Evolutionary conservation across 35 echinoderm and acorn worm species (phyloP).

Genomic region (Apostichopus californicus): DNA sequence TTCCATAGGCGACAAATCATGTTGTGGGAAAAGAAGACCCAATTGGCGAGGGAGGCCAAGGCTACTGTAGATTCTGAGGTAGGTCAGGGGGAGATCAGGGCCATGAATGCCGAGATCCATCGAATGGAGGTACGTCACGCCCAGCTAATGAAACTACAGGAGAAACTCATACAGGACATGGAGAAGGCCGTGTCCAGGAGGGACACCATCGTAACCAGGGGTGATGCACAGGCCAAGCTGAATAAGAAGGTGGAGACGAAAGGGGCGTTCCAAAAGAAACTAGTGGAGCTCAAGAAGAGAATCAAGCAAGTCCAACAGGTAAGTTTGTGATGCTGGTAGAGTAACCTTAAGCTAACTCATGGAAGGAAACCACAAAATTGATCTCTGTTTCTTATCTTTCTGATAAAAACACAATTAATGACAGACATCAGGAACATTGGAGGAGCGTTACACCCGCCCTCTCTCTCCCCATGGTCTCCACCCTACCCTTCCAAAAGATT

Average conservation of each 20-base stretch:
- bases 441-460: too few species aligned
- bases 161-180: constrained; percentile 98
- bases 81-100: constrained; percentile 89
- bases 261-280: constrained; percentile 96
- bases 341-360: too few species aligned
- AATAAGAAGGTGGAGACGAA: constrained; percentile 98
- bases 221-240: constrained; percentile 93
- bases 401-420: too few species aligned
- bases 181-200: constrained; percentile 95
- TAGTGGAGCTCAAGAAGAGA: constrained; percentile 93
- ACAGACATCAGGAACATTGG: too few species aligned
- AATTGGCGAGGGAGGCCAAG: constrained; percentile 97
- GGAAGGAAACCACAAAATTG: too few species aligned
- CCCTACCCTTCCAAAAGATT: too few species aligned
- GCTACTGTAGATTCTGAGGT: constrained; percentile 98
- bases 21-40: constrained; percentile 99
- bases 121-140: constrained; percentile 58
- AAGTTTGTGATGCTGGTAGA: neutral
- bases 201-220: constrained; percentile 95
- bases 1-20: constrained; percentile 92
- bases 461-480: too few species aligned
- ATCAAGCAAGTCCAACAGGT: constrained; percentile 98
- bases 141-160: too few species aligned
- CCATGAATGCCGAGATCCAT: constrained; percentile 71
- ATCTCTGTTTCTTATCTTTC: too few species aligned